Evolutionary conservation across 2,797 vertebrate genomes (phyloP).

Genomic region (Micromesistius poutassou): DNA sequence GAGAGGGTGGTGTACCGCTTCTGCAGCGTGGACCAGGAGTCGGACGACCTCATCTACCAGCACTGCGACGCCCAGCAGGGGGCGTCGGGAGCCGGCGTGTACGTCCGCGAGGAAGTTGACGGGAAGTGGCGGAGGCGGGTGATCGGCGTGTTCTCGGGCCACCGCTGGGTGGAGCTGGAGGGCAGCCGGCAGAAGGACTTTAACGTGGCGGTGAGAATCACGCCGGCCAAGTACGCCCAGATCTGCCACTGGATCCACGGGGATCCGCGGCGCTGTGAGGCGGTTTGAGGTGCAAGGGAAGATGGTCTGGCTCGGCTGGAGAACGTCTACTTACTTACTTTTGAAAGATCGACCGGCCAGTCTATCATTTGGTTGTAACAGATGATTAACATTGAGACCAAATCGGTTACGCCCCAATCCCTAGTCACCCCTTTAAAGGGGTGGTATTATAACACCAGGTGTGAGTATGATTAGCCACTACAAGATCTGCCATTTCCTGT

Average conservation of each 20-base stretch:
- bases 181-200: conserved; percentile 80
- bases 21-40: conserved; percentile 85
- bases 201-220: conserved; percentile 91
- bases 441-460: too few relatives aligned
- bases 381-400: neutral
- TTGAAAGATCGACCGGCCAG: neutral
- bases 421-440: neutral
- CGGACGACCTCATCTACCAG: conserved; percentile 86
- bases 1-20: conserved; percentile 89
- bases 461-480: too few relatives aligned
- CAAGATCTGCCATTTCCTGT: too few relatives aligned
- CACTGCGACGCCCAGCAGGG: conserved; percentile 85
- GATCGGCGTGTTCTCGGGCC: conserved; percentile 87
- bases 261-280: conserved; percentile 72
- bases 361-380: neutral
- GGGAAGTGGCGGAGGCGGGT: conserved; percentile 83
- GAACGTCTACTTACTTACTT: neutral
- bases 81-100: conserved; percentile 86
- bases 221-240: conserved; percentile 88
- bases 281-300: conserved; percentile 63
- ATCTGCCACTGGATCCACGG: conserved; percentile 93
- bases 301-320: neutral
- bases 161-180: conserved; percentile 81
- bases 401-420: neutral
- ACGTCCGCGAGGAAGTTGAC: conserved; percentile 72